Conservation (phyloP, 1,140 invertebrate genomes). For the Ectropis grisescens region DNA sequence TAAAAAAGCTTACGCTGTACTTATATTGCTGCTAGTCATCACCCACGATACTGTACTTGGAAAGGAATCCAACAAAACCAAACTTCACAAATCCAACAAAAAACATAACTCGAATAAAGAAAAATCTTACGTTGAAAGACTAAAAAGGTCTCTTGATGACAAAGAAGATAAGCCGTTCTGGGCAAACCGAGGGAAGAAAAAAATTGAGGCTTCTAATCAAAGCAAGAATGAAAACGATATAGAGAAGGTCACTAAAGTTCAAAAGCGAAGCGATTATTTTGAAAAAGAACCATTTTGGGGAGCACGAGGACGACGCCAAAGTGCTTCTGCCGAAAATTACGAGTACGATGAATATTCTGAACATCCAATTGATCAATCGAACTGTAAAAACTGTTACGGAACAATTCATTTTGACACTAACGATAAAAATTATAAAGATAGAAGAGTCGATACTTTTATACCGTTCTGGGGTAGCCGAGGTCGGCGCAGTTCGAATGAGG, state of each 20-base stretch:
- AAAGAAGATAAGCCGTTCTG: slow-evolving; percentile 20
- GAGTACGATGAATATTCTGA: slow-evolving; percentile 11
- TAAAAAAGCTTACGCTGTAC: slow-evolving; percentile 20
- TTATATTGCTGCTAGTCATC: slow-evolving; percentile 26
- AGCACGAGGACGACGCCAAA: slow-evolving; percentile 34
- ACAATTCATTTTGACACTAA: not conserved
- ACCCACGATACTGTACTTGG: slow-evolving; percentile 27
- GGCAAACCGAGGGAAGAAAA: slow-evolving; percentile 19
- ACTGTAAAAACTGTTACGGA: slow-evolving; percentile 15
- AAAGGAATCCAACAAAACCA: slow-evolving; percentile 34
- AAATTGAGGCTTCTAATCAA: slow-evolving; percentile 7
- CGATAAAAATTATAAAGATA: slow-evolving; percentile 18
- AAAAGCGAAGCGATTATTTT: slow-evolving; percentile 10
- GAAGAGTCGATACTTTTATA: slow-evolving; percentile 18
- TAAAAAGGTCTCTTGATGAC: slow-evolving; percentile 28
- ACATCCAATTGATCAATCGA: not conserved
- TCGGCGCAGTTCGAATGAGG: slow-evolving; percentile 11
- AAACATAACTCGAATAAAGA: slow-evolving; percentile 17
- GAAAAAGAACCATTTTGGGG: slow-evolving; percentile 45
- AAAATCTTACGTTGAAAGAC: slow-evolving; percentile 22
- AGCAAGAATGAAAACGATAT: not conserved
- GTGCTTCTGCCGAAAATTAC: slow-evolving; percentile 25
- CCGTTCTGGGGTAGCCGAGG: slow-evolving; percentile 22
- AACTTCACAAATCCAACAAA: slow-evolving; percentile 20
- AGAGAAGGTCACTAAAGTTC: slow-evolving; percentile 9